These are phyloP conservation scores for Clarias gariepinus DNA, from an alignment of 2,113 vertebrate genomes.

Conservation along the genomic window DNA sequence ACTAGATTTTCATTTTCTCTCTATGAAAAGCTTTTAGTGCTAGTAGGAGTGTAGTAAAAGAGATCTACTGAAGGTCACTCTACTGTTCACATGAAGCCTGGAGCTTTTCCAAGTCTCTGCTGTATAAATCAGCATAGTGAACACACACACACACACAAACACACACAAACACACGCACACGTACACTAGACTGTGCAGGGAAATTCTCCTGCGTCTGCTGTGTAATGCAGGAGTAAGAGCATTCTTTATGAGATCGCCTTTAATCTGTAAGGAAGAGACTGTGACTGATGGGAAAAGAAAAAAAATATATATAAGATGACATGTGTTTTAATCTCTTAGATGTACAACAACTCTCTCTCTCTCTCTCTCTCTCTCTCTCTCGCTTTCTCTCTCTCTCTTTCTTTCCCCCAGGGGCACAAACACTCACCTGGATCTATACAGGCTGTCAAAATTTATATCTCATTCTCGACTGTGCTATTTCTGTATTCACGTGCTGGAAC, in stretches of 20 bases:
- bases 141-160: slow-evolving; percentile 49
- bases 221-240: neutral
- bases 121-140: slow-evolving; percentile 15
- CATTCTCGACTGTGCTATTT: neutral
- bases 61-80: neutral
- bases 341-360: neutral
- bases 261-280: neutral
- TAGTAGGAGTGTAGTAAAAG: neutral
- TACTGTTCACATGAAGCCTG: neutral
- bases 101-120: slow-evolving; percentile 16
- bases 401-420: neutral
- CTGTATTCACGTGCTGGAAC: neutral
- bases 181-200: slow-evolving; percentile 44
- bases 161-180: slow-evolving; percentile 45
- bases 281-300: neutral
- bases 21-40: neutral
- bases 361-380: neutral
- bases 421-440: neutral
- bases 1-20: slow-evolving; percentile 7
- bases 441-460: neutral
- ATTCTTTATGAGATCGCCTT: neutral
- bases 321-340: neutral
- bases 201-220: slow-evolving; percentile 40
- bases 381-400: neutral
- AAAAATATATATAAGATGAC: neutral